Evolutionary conservation across 1,140 invertebrate genomes (phyloP).

Genomic region (Oncopodura yosiiana): DNA sequence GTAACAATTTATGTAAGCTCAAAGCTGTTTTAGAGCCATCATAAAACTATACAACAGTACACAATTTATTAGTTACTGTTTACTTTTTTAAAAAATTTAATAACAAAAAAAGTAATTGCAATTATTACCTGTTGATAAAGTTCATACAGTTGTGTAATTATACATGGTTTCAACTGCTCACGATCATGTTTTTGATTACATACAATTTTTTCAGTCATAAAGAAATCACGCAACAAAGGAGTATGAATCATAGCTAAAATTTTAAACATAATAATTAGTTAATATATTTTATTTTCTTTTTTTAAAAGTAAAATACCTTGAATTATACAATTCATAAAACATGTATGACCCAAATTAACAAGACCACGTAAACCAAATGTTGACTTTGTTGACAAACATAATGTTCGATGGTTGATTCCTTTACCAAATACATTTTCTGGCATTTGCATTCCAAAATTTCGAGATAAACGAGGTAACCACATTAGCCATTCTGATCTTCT

Average conservation of each 20-base stretch:
- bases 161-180: conserved; percentile 21
- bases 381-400: conserved; percentile 4
- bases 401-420: neutral
- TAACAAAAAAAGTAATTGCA: neutral
- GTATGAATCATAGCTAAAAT: conserved; percentile 91
- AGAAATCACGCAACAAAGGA: conserved; percentile 86
- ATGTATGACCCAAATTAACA: conserved; percentile 95
- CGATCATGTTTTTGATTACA: conserved; percentile 40
- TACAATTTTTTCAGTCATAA: conserved; percentile 69
- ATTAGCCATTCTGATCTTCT: conserved; percentile 43
- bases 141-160: conserved; percentile 27
- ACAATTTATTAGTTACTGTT: conserved; percentile 9
- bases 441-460: neutral
- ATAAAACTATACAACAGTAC: conserved; percentile 60
- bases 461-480: conserved; percentile 12
- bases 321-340: conserved; percentile 97
- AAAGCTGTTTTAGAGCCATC: conserved; percentile 77
- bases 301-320: too few species aligned
- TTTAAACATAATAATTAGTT: too few species aligned
- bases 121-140: conserved; percentile 55
- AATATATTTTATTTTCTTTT: too few species aligned
- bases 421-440: neutral
- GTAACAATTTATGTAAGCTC: conserved; percentile 75
- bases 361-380: conserved; percentile 66
- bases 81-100: neutral